Evolutionary conservation across 2,113 vertebrate species (phyloP).

Genomic region (Poeciliopsis turrubarensis): DNA sequence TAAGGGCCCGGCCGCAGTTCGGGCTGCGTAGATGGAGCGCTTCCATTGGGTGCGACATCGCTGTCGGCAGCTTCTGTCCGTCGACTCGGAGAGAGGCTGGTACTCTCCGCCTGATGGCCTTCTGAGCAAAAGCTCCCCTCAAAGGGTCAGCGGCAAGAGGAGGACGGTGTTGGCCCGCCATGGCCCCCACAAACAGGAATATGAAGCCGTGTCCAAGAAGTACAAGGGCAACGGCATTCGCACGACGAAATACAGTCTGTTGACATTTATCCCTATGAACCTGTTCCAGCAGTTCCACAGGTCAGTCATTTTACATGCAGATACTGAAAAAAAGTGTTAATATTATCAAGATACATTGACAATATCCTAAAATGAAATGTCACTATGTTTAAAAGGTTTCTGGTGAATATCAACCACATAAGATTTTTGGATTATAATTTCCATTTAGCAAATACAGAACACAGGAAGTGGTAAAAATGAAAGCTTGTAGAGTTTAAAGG

Average conservation of each 20-base stretch:
- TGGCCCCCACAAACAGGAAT: constrained; percentile 82
- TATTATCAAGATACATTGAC: background rate
- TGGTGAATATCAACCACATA: too few relatives aligned
- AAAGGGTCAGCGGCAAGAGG: constrained; percentile 72
- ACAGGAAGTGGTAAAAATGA: background rate
- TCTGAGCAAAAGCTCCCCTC: constrained; percentile 48
- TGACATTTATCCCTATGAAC: constrained; percentile 94
- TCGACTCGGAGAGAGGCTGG: constrained; percentile 55
- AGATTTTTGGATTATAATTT: too few relatives aligned
- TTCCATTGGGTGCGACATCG: constrained; percentile 80
- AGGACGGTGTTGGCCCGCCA: constrained; percentile 84
- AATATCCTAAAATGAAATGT: background rate
- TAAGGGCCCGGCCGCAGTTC: background rate
- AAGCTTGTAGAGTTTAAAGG: background rate
- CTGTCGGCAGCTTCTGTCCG: constrained; percentile 74
- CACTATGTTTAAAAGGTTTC: too few relatives aligned
- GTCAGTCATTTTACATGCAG: constrained; percentile 62
- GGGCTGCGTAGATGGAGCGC: constrained; percentile 76
- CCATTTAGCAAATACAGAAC: background rate
- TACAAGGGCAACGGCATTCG: constrained; percentile 89
- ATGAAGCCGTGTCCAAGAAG: constrained; percentile 78
- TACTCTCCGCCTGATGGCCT: constrained; percentile 52
- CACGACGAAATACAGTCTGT: constrained; percentile 93
- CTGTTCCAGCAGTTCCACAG: constrained; percentile 98
- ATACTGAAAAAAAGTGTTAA: background rate